Evolutionary conservation across 2,113 vertebrate species (phyloP).

Genomic region (Gadus chalcogrammus): DNA sequence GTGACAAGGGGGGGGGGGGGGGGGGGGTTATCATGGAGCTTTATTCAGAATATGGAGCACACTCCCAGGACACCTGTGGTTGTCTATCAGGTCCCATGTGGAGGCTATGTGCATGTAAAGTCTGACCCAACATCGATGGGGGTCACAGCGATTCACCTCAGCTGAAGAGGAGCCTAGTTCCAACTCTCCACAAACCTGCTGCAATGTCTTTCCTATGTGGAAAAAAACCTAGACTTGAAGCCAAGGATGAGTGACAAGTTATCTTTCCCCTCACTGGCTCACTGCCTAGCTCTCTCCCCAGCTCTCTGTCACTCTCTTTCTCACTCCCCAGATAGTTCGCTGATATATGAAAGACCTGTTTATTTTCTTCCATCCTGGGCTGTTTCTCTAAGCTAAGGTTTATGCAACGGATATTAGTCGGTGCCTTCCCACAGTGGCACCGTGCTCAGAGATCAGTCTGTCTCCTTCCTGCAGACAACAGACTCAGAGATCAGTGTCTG

Average conservation of each 20-base stretch:
- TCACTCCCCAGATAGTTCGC: constrained; percentile 39
- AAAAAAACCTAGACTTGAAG: too few relatives aligned
- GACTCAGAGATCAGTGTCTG: too few relatives aligned
- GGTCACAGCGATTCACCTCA: too few relatives aligned
- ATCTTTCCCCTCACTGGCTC: not conserved
- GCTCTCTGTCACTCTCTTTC: constrained; percentile 5
- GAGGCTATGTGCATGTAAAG: too few relatives aligned
- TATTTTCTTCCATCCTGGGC: constrained; percentile 1
- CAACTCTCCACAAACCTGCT: too few relatives aligned
- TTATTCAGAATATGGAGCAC: not conserved
- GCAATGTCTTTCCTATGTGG: too few relatives aligned
- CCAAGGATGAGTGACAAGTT: too few relatives aligned
- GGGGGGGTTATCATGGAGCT: not conserved
- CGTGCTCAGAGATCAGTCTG: too few relatives aligned
- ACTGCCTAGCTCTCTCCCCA: not conserved
- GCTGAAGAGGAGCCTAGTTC: too few relatives aligned
- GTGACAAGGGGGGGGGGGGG: constrained; percentile 2
- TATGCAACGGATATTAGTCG: constrained; percentile 39
- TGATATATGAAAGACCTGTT: too few relatives aligned
- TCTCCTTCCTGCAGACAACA: not conserved
- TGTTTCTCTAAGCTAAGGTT: constrained; percentile 34
- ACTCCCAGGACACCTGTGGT: constrained; percentile 24
- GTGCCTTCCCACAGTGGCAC: too few relatives aligned
- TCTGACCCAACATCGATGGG: too few relatives aligned
- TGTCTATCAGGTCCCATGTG: not conserved